Conservation (phyloP, 2,888 invertebrate species). For the Aphidius colemani region DNA sequence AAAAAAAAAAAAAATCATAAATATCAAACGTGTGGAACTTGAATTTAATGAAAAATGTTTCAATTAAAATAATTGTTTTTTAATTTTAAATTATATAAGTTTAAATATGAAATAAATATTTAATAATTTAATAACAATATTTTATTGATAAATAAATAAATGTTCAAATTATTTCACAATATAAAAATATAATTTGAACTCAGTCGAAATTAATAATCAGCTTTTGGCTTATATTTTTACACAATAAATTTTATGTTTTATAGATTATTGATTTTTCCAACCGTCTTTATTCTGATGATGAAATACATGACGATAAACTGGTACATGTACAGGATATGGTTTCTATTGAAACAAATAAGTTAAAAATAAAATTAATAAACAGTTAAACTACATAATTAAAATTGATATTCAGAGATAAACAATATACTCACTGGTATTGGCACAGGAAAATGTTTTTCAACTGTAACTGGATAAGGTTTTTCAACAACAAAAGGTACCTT, state of each 20-base stretch:
- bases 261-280: constrained; percentile 48
- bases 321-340: constrained; percentile 66
- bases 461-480: constrained; percentile 65
- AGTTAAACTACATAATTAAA: no score
- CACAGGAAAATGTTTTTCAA: constrained; percentile 64
- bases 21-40: not conserved
- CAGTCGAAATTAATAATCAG: no score
- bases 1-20: not conserved
- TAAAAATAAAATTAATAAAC: no score
- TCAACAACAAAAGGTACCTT: constrained; percentile 66
- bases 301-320: constrained; percentile 63
- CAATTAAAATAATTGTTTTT: not conserved
- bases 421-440: constrained; percentile 57
- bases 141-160: constrained; percentile 22
- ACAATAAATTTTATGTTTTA: constrained; percentile 26
- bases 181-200: constrained; percentile 9
- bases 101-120: no score
- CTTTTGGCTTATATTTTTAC: no score
- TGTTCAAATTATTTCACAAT: constrained; percentile 6
- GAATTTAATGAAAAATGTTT: not conserved
- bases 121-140: not conserved
- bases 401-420: no score
- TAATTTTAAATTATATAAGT: no score
- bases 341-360: constrained; percentile 37
- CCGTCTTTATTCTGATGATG: constrained; percentile 43